Evolutionary conservation across 2,797 vertebrate genomes (phyloP), one percentile per base, ranked within the genome.

Genomic region (Cyprinodon diabolis): DNA sequence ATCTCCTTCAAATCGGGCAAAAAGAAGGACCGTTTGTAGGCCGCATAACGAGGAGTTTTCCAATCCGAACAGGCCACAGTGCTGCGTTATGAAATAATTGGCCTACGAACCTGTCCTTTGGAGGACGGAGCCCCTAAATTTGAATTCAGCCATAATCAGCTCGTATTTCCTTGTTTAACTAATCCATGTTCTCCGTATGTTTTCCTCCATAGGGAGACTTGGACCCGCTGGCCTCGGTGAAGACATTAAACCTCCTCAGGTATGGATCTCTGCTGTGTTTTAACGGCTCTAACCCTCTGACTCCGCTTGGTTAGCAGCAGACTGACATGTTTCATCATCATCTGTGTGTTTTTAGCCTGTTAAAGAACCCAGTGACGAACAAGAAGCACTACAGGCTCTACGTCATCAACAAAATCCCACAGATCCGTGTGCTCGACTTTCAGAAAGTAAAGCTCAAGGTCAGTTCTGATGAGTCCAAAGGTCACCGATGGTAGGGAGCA

Each of bases 361-460:
- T 99, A 79, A 96, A 97, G 87, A 99, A 99, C 77, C 98, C 98
- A 54, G 98, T 99, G 52, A 98, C 97, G 72, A 99, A 97, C 91
- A 99, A 99, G 95, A 98, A 98, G 85, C 97, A 99, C 92, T 99
- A 99, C 92, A 95, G 98, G 81, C 94, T 99, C 7, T 99, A 99
- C 75, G 95, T 99, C 60, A 97, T 99, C 91, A 96, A 93, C 92
- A 99, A 98, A 91, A 94, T 97, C 47, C 98, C 98, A 49, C 98
- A 99, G 91, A 93, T 99, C 84, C 94, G 97, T 70, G 98, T 99
- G 9, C 95, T 99, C 73, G 98, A 99, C 88, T 99, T 99, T 89
- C 98, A 99, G 92, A 99, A 98, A 91, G 97, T 99, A 15, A 98
- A 97, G 74, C 92, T 97, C 37, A 97, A 97, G 95, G 98, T 99